Percentiles rank a stretch among this genome's conserved stretches.
phyloP scores from a whole-genome alignment of 2,113 vertebrate species.

The Crotophaga sulcirostris region DNA sequence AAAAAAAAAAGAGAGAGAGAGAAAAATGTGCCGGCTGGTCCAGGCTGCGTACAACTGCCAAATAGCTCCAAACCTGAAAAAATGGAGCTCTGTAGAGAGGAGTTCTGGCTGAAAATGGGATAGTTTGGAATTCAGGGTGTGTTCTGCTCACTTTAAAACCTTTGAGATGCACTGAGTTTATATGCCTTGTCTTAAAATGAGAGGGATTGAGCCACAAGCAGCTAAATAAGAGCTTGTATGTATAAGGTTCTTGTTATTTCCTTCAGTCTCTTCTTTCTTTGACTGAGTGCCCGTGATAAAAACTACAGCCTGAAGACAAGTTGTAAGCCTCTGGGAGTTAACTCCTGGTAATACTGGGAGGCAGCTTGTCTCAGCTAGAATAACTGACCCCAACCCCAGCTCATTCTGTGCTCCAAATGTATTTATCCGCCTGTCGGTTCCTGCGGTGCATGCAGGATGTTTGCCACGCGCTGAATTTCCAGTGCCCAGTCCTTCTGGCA shows the following conservation, averaged over 20 bases:
- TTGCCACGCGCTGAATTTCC: accelerated
- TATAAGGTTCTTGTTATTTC: neutral
- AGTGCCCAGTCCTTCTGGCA: neutral
- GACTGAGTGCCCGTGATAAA: neutral
- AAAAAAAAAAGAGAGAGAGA: neutral
- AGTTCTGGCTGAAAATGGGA: neutral
- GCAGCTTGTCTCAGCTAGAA: neutral
- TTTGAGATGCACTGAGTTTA: neutral
- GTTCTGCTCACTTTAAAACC: neutral
- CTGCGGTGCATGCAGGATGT: neutral
- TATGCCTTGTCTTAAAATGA: neutral
- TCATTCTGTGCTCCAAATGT: neutral
- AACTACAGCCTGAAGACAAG: neutral
- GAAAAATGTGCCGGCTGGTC: neutral
- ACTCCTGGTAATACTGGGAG: neutral
- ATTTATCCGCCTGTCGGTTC: neutral
- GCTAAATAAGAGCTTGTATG: neutral
- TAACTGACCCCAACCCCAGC: neutral
- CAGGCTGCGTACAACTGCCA: neutral
- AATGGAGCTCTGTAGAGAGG: neutral
- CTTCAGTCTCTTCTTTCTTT: neutral
- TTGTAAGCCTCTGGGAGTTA: neutral
- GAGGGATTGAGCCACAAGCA: neutral
- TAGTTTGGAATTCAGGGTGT: neutral
- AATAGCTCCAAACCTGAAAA: slow-evolving; percentile 13